Base-by-base conservation (phyloP, 2,113 vertebrate genomes). In the Dicaeum eximium region DNA sequence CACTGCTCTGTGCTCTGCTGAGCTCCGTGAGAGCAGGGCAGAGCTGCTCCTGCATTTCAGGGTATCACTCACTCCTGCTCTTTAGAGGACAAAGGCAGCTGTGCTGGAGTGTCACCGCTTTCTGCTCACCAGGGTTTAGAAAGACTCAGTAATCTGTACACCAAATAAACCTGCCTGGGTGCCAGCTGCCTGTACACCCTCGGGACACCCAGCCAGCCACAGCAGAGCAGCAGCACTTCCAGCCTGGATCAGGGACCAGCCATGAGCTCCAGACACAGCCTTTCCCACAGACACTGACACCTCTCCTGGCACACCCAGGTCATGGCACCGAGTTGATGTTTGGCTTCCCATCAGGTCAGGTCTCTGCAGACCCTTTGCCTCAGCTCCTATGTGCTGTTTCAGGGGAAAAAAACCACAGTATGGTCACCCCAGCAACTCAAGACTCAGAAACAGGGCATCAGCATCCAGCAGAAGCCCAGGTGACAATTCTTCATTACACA, bases 61-160 rank as follows among this genome's bases (percentile, higher is more conserved):
- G 27, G 3, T 6, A 35, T 33, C 6, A 4, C 16, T 64, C 22
- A 1, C 37, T 71, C 30, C 87, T 37, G 57, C 48, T 69, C 74
- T 60, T 6, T 57, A 78, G 8, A 88, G 42, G 19, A n/a, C 70
- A 30, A 50, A 65, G 37, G 50, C 74, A 88, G 40, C 48, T 62
- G 31, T 37, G 37, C 2, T 38, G 16, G 23, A 71, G 20, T 21
- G 14, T 7, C 67, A 70, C 24, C 0, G 0, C 11, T 33, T 66
- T 64, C 64, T 71, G 47, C 80, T 66, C 71, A 25, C 42, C 33
- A 27, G n/a, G 37, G 20, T 35, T 15, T 7, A 33, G 48, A 21
- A 28, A 37, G 31, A 1, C 23, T 53, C n/a, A 37, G 42, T 21
- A 40, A 56, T 73, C n/a, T 37, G 45, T 24, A 67, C 40, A 30